These are phyloP conservation scores for Delphinapterus leucas DNA, from an alignment of 2,113 vertebrate species.

Conservation along the genomic window DNA sequence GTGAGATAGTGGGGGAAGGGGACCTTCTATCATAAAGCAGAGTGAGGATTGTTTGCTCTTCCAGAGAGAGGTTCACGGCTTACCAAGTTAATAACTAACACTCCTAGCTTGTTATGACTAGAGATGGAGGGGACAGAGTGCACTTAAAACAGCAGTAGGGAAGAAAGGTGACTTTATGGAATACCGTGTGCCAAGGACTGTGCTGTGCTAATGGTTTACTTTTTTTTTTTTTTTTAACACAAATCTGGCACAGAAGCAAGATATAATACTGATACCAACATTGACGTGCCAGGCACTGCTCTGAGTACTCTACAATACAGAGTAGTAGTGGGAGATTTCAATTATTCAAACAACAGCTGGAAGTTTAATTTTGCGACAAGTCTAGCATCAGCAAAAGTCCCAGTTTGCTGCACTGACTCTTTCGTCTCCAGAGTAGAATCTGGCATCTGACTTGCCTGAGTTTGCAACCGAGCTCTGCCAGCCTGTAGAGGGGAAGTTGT, in stretches of 20 bases:
- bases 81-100: conserved; percentile 14
- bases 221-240: neutral
- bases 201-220: neutral
- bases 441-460: neutral
- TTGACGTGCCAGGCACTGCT: neutral
- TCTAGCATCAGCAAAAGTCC: conserved; percentile 48
- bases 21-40: neutral
- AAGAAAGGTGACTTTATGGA: neutral
- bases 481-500: neutral
- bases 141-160: neutral
- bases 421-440: neutral
- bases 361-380: conserved; percentile 54
- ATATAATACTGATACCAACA: neutral
- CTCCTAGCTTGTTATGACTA: neutral
- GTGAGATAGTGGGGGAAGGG: neutral
- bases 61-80: neutral
- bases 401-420: neutral
- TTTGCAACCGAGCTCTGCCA: neutral
- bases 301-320: neutral
- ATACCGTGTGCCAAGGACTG: neutral
- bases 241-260: conserved; percentile 4
- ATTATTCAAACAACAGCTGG: conserved; percentile 59
- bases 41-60: neutral
- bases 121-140: neutral
- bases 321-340: conserved; percentile 24